Base-by-base conservation (phyloP, 2,113 vertebrate species). In the Aegotheles bennettii region DNA sequence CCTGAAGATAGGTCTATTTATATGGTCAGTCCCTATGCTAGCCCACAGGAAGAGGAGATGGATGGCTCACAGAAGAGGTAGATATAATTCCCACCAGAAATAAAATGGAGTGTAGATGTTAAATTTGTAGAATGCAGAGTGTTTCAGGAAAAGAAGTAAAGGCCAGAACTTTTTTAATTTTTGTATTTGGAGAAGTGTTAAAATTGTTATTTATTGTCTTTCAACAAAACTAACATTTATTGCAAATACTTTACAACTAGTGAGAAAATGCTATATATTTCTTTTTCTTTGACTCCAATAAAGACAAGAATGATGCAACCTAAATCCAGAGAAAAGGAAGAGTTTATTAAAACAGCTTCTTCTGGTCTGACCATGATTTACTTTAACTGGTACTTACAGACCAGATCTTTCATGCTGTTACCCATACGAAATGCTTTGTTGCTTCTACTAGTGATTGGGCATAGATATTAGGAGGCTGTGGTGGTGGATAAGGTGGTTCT, bases 31-130 rank as follows among this genome's bases (percentile, higher is more conserved):
- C 29, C 26, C 19, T 61, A 9, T 1, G 8, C 15, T 25, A 80
- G 8, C 36, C 31, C 36, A 54, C 16, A 38, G 35, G 43, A 51
- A 31, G 45, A 86, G 28, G 43, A 90, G 88, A 57, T 38, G 9
- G 23, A 61, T 59, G 33, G 60, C 42, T 81, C 38, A 50, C 35
- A 91, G 56, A 51, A 84, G 68, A 90, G 18, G 21, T 59, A 70
- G 47, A 13, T 0, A 0, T 33, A 33, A 59, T 87, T 69, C 61
- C 38, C 14, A 38, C 51, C 47, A 47, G 24, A 24, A 83, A 11
- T 40, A 83, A 24, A 88, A 83, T 13, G 38, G 54, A 84, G 18
- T 6, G 7, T 31, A 77, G 31, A 42, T 59, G 19, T 38, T 89
- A 67, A 57, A 59, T 82, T 36, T 29, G 3, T 78, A 18, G 38